Evolutionary conservation across 2,797 vertebrate genomes (phyloP).

Genomic region (Enoplosus armatus): DNA sequence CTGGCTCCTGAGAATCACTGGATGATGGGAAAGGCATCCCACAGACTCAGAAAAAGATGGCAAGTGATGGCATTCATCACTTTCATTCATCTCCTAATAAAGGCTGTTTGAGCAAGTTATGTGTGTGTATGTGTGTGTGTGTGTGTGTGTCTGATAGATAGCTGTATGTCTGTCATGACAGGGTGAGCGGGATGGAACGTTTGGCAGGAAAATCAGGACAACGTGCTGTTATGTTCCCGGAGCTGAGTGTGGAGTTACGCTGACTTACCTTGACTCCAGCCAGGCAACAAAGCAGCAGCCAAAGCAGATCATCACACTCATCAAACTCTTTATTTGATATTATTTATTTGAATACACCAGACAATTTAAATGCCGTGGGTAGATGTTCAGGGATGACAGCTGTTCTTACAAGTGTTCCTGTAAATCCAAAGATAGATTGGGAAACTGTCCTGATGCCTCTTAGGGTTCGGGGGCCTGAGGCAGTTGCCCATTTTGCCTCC

Average conservation of each 20-base stretch:
- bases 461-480: not conserved
- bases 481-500: not conserved
- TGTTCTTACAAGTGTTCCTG: not conserved
- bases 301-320: not conserved
- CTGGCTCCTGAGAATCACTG: not conserved
- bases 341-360: not conserved
- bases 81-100: slow-evolving; percentile 4
- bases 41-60: not conserved
- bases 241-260: slow-evolving; percentile 6
- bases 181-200: slow-evolving; percentile 26
- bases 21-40: not conserved
- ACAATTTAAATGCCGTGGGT: not conserved
- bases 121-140: not conserved
- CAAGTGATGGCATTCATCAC: not conserved
- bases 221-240: slow-evolving; percentile 37
- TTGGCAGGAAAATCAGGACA: slow-evolving; percentile 20
- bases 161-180: slow-evolving; percentile 16
- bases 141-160: slow-evolving; percentile 1
- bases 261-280: slow-evolving; percentile 9
- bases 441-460: not conserved
- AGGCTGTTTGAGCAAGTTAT: slow-evolving; percentile 12
- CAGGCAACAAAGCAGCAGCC: slow-evolving; percentile 1
- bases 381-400: not conserved
- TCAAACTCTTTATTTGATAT: not conserved
- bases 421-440: not conserved